Evolutionary conservation across 1,140 invertebrate species (phyloP).

Genomic region (Penaeus vannamei): DNA sequence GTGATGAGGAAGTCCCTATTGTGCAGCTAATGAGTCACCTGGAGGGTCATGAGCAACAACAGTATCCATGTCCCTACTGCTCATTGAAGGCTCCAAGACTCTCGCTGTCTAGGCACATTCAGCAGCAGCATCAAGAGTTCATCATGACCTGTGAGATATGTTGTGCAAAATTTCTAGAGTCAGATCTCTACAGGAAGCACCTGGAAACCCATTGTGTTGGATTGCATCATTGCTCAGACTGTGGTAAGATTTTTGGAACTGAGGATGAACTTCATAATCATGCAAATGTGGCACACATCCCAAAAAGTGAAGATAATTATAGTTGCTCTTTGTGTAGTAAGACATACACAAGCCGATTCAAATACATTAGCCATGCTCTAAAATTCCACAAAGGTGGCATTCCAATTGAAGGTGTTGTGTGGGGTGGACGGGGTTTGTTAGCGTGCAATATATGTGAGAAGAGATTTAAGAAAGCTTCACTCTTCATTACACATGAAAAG

Average conservation of each 20-base stretch:
- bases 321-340: constrained; percentile 48
- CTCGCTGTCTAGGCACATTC: constrained; percentile 43
- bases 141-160: constrained; percentile 47
- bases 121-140: constrained; percentile 44
- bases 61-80: constrained; percentile 59
- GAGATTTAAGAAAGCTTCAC: constrained; percentile 52
- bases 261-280: constrained; percentile 55
- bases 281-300: constrained; percentile 19
- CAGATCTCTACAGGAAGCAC: constrained; percentile 34
- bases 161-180: constrained; percentile 44
- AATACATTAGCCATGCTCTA: constrained; percentile 48
- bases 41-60: constrained; percentile 47
- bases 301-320: constrained; percentile 14
- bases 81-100: constrained; percentile 29
- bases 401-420: constrained; percentile 46
- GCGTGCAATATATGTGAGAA: constrained; percentile 50
- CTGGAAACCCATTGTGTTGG: constrained; percentile 39
- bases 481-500: constrained; percentile 59
- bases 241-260: constrained; percentile 51
- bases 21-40: constrained; percentile 49
- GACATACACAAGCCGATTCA: constrained; percentile 26
- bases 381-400: constrained; percentile 54
- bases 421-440: constrained; percentile 40
- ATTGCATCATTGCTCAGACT: constrained; percentile 26
- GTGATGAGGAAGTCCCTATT: constrained; percentile 57